Conservation (phyloP, 2,113 vertebrate genomes). For the Recurvirostra avosetta region DNA sequence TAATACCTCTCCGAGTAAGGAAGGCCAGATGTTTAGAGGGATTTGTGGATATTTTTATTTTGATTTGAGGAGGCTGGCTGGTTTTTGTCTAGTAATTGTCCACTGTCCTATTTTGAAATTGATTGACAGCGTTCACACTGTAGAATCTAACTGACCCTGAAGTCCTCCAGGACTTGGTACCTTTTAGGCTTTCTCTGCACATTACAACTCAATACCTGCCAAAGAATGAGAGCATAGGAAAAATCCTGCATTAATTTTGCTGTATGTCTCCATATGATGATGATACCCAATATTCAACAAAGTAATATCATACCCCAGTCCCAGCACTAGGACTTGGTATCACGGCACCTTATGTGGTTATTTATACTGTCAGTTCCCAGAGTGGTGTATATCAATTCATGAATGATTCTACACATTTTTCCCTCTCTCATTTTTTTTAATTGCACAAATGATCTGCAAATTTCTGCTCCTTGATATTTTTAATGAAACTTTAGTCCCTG, state of each 20-base stretch:
- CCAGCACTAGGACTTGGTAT: background rate
- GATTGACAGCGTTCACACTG: rapidly evolving
- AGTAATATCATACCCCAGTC: background rate
- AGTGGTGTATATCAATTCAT: background rate
- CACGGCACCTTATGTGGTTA: background rate
- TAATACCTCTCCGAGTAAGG: background rate
- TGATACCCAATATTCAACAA: background rate
- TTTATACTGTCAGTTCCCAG: background rate
- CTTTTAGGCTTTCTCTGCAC: background rate
- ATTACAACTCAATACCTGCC: background rate
- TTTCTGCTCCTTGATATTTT: background rate
- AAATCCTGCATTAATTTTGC: background rate
- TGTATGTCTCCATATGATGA: background rate
- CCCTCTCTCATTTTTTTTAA: background rate
- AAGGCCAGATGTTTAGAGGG: background rate
- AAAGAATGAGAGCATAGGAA: background rate
- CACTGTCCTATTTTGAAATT: background rate
- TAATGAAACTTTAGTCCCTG: background rate
- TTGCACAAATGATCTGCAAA: background rate
- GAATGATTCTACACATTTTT: background rate
- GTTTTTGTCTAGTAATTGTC: background rate
- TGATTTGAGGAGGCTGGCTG: background rate
- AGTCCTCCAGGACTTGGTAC: background rate
- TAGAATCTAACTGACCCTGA: background rate
- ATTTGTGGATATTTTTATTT: background rate